Conservation (phyloP, 2,113 vertebrate species). For the Bos indicus region DNA sequence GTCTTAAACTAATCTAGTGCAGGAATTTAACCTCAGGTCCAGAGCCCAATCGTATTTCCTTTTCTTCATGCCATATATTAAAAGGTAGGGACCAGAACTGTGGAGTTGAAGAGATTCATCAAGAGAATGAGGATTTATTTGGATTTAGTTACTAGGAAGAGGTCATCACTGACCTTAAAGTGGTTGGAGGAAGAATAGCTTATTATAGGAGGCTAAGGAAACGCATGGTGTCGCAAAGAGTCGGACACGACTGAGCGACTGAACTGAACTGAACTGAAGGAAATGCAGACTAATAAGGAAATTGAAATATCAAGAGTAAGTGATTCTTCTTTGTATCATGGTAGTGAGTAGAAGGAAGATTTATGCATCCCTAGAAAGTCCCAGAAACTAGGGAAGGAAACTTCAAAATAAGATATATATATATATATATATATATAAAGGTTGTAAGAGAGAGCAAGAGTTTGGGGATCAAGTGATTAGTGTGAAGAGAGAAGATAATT, state of each 20-base stretch:
- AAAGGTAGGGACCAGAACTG: neutral
- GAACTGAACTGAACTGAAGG: too few relatives aligned
- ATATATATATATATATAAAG: neutral
- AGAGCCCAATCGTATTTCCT: neutral
- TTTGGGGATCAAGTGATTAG: neutral
- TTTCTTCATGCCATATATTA: neutral
- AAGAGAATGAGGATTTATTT: neutral
- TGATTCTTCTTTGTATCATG: neutral
- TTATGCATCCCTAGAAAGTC: neutral
- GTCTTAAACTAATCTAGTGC: neutral
- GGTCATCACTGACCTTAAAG: neutral
- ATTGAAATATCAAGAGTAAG: neutral
- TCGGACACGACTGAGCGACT: too few relatives aligned
- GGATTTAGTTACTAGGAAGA: neutral
- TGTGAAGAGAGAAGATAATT: neutral
- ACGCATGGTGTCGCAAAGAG: too few relatives aligned
- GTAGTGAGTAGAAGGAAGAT: neutral
- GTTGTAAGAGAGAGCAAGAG: neutral
- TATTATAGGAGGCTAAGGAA: neutral
- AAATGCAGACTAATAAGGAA: neutral
- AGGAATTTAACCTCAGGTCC: neutral
- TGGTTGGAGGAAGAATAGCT: neutral
- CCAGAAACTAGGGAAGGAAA: neutral
- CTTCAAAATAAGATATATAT: neutral
- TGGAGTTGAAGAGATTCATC: neutral